Evolutionary conservation across 2,888 invertebrate species (phyloP).

Genomic region (Drosophila basisetae): DNA sequence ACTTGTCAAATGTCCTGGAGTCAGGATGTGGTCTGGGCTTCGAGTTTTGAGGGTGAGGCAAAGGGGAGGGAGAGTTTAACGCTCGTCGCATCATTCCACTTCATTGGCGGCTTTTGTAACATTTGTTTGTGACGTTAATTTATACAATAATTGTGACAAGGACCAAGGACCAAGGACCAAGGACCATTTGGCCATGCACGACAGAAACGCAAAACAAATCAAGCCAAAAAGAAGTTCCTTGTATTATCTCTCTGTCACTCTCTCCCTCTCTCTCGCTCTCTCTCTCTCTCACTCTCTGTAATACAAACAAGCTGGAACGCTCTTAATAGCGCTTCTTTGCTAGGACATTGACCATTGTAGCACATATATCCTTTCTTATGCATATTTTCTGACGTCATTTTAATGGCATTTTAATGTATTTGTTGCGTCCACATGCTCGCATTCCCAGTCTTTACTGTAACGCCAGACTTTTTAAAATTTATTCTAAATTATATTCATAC

Average conservation of each 20-base stretch:
- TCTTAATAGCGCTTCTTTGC: conserved; percentile 14
- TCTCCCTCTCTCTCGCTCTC: background rate
- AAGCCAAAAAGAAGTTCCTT: background rate
- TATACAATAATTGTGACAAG: conserved; percentile 84
- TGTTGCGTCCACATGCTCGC: conserved; percentile 31
- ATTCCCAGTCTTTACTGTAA: conserved; percentile 12
- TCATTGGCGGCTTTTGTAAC: conserved; percentile 86
- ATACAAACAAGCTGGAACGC: conserved; percentile 17
- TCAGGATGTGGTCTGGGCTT: conserved; percentile 7
- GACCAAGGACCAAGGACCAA: conserved; percentile 38
- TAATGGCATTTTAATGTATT: conserved; percentile 81
- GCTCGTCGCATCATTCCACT: conserved; percentile 83
- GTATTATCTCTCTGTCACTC: background rate
- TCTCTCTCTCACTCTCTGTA: background rate
- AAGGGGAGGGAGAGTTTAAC: conserved; percentile 33
- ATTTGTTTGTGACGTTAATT: conserved; percentile 86
- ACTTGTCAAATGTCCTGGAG: conserved; percentile 47
- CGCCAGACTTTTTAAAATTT: conserved; percentile 51
- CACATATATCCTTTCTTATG: conserved; percentile 2
- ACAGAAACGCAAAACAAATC: conserved; percentile 6
- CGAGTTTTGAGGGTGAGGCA: background rate
- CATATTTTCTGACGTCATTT: conserved; percentile 52
- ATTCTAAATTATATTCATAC: conserved; percentile 81
- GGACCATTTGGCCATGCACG: conserved; percentile 17
- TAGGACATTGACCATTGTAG: conserved; percentile 21